Conservation (phyloP, 2,888 invertebrate species). For the Orchesella flavescens region DNA sequence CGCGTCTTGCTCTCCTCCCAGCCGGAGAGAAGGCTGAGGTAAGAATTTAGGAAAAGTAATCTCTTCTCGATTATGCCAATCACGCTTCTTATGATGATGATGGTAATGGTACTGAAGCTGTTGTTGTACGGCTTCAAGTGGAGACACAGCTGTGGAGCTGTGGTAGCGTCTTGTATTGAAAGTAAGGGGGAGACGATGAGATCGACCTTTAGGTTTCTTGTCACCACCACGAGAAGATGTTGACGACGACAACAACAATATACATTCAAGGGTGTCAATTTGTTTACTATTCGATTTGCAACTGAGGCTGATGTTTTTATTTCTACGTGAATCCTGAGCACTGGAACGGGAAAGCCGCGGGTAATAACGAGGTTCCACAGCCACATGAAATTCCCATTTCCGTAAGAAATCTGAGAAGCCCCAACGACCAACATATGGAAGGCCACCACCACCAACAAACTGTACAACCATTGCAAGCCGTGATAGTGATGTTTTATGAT, state of each 20-base stretch:
- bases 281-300: constrained; percentile 31
- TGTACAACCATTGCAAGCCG: constrained; percentile 70
- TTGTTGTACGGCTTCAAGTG: constrained; percentile 1
- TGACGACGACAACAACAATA: constrained; percentile 42
- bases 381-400: constrained; percentile 68
- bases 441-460: constrained; percentile 69
- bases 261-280: constrained; percentile 48
- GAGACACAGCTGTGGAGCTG: constrained; percentile 21
- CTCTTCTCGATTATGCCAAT: constrained; percentile 58
- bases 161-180: background rate
- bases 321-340: constrained; percentile 11
- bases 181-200: constrained; percentile 18
- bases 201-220: constrained; percentile 48
- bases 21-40: constrained; percentile 37
- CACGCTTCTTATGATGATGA: constrained; percentile 49
- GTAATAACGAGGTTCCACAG: constrained; percentile 61
- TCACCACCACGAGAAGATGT: constrained; percentile 25
- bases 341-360: constrained; percentile 40
- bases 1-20: constrained; percentile 38
- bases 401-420: constrained; percentile 59
- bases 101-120: constrained; percentile 33
- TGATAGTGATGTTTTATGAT: constrained; percentile 61
- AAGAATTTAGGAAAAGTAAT: constrained; percentile 42
- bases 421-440: constrained; percentile 68
- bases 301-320: constrained; percentile 20